Evolutionary conservation across 2,113 vertebrate genomes (phyloP), one percentile per base, ranked within the genome.

Genomic region (Spermophilus dauricus): DNA sequence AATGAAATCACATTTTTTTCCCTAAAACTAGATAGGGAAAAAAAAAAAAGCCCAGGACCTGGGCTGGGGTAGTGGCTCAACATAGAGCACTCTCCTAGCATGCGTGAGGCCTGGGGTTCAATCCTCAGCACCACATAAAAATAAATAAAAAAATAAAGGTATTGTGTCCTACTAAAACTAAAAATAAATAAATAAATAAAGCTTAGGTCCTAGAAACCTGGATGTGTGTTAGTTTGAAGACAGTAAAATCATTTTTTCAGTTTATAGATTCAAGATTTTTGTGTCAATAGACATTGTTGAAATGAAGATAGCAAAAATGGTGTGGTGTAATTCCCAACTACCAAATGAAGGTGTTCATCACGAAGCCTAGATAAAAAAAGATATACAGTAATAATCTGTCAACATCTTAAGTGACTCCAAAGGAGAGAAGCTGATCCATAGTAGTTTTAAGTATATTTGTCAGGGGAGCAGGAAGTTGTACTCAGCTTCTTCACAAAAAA

Each of bases 251-350:
- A 86, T 34, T 82, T 94, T 67, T 67, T 69, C 37, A 86, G 56
- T 61, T 93, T 92, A 42, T n/a, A 78, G 70, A 89, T 16, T 86
- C 34, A 94, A 73, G 63, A 75, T 70, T 89, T 96, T 83, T 94
- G n/a, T 96, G 67, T 96, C 75, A 97, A 75, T 39, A 96, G 42
- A 75, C 30, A 61, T 39, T 56, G 30, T 17, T 92, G 75, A 92
- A 86, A 92, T 72, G 72, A 92, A 78, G 8, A 92, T n/a, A 81
- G 22, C 2, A 88, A 70, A 42, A 91, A 58, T 51, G 73, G 30
- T 1, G 42, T 82, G 30, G 42, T 51, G 28, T 80, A 94, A 89
- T 94, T 37, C 24, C 56, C 56, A 37, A 67, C 56, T 53, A 2
- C 72, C 86, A 70, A 65, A 67, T 5, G 51, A 34, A 4, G 30